These are phyloP conservation scores for Crossaster papposus DNA, from an alignment of 53 echinoderm and acorn worm species.

Conservation along the genomic window DNA sequence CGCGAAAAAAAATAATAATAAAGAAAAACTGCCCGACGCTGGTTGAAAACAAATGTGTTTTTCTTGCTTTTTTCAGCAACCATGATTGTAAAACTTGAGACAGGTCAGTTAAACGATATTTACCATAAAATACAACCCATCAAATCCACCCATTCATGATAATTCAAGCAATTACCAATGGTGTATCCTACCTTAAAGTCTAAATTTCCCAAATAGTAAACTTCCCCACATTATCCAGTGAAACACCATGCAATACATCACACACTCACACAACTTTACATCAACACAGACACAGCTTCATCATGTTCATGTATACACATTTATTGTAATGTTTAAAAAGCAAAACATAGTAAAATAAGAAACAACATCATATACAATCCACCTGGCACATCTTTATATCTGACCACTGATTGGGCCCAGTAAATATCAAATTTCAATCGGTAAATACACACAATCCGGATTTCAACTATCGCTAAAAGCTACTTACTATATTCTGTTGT, in stretches of 20 bases:
- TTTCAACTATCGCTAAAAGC: conserved; percentile 17
- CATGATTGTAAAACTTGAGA: no score
- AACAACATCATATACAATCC: conserved; percentile 52
- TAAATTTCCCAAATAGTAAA: no score
- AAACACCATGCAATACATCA: not conserved
- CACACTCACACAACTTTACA: not conserved
- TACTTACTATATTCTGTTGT: not conserved
- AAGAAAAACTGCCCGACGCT: no score
- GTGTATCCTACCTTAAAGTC: no score
- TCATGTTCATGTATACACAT: conserved; percentile 59
- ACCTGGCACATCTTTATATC: conserved; percentile 9
- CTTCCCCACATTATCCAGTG: no score
- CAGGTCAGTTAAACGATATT: no score
- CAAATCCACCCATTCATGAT: no score
- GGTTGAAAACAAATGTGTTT: no score
- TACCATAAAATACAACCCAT: no score
- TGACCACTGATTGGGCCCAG: not conserved
- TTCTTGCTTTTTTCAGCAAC: no score
- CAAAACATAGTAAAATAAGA: conserved; percentile 67
- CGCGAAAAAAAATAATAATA: no score
- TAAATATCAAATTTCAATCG: conserved; percentile 52
- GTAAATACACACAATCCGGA: conserved; percentile 57
- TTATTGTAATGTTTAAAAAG: conserved; percentile 62
- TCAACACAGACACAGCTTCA: not conserved
- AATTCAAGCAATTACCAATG: no score